A percentile compares a stretch with the other conserved stretches of the same genome.
Conservation (phyloP, 2,113 vertebrate genomes). For the Apodemus speciosus region DNA sequence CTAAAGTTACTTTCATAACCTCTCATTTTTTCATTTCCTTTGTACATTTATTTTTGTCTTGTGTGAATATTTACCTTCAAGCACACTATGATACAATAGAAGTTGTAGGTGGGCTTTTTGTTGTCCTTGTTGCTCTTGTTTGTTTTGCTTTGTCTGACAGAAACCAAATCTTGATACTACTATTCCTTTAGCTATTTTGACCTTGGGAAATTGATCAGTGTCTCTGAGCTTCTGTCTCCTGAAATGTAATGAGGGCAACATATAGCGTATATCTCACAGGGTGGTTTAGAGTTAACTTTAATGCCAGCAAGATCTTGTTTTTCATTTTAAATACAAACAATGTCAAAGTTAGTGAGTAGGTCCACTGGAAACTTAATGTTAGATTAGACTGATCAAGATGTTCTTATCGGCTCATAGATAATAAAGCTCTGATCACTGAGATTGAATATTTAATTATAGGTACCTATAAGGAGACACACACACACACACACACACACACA, state of each 20-base stretch:
- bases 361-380: background rate
- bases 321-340: conserved; percentile 7
- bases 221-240: background rate
- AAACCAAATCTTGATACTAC: background rate
- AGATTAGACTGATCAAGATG: background rate
- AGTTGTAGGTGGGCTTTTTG: background rate
- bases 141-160: background rate
- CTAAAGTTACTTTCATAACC: background rate
- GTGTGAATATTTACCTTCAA: background rate
- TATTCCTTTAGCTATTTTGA: conserved; percentile 15
- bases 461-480: background rate
- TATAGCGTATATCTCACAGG: background rate
- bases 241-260: background rate
- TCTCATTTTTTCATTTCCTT: background rate
- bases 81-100: background rate
- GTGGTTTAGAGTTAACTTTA: background rate
- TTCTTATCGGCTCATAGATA: background rate
- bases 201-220: background rate
- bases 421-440: background rate
- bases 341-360: background rate
- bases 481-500: background rate
- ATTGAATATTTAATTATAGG: conserved; percentile 1
- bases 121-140: too few species aligned
- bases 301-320: background rate
- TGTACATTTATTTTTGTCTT: background rate